Evolutionary conservation across 1,140 invertebrate genomes (phyloP), one percentile per base, ranked within the genome.

Genomic region (Formica exsecta): DNA sequence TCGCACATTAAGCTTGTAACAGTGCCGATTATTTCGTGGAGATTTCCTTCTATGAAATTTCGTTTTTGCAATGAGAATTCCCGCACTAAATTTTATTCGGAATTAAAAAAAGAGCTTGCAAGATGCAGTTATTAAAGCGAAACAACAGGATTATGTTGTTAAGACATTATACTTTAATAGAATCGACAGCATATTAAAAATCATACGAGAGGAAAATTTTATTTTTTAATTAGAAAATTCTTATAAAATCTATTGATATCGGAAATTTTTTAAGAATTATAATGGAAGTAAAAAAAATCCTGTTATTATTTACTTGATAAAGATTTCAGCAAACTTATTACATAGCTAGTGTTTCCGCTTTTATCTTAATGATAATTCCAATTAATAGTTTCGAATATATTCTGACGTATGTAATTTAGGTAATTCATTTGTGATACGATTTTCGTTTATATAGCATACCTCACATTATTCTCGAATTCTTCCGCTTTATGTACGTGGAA

Each of bases 11-110:
- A 74, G 54, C 38, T 44, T 44, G 79, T 61, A 61, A 59, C 62
- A 29, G 38, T 25, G 57, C 29, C 68, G 57, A 83, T 83, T 74
- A 73, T 80, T 80, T 80, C 32, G 22, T 16, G 22, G 32, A 70
- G 32, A 44, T 81, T 13, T 80, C 22, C 65, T 57, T 71, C 48
- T 0, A 22, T 19, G 57, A 9, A 73, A 73, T 81, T 81, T 81
- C 54, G 61, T 51, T 51, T 7, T 57, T 22, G 7, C 19, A 29
- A 66, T 8, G 44, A 29, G 25, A 29, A 1, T 29, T 29, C 25
- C 25, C 0, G 25, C 25, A 29, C 1, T 29, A 19, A 77, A 66
- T 77, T 44, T 0, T 51, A 19, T 65, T 38, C 25, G 25, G 2
- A 3, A 0, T 36, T 48, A n/a, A 48, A 51, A 44, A 3, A 11